Conservation (phyloP, 2,888 invertebrate genomes). For the Clistopyga incitator region DNA sequence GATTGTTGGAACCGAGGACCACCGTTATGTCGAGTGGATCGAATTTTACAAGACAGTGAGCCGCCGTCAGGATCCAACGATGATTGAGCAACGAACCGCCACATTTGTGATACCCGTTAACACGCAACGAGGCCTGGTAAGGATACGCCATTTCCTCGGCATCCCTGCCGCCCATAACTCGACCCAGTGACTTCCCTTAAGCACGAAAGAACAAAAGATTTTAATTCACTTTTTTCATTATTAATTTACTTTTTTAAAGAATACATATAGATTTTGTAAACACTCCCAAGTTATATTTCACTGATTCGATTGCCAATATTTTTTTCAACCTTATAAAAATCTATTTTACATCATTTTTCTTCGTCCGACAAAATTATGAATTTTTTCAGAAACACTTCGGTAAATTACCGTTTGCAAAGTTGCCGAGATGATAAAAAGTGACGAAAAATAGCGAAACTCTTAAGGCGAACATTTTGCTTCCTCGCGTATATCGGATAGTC, state of each 20-base stretch:
- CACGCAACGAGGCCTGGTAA: constrained; percentile 69
- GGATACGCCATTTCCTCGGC: constrained; percentile 67
- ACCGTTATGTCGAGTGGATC: constrained; percentile 38
- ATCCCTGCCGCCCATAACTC: constrained; percentile 67
- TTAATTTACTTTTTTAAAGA: neutral
- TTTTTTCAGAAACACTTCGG: neutral
- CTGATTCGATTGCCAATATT: too few species aligned
- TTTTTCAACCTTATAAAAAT: too few species aligned
- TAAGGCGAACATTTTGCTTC: constrained; percentile 8
- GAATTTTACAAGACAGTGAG: constrained; percentile 67
- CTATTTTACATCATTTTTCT: neutral
- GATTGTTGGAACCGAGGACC: constrained; percentile 68
- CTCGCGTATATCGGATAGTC: constrained; percentile 6
- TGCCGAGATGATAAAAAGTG: constrained; percentile 1
- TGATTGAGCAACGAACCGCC: constrained; percentile 69
- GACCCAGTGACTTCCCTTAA: constrained; percentile 22
- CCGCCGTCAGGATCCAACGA: constrained; percentile 70
- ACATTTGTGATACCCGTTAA: constrained; percentile 67
- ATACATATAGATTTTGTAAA: too few species aligned
- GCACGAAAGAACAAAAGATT: neutral
- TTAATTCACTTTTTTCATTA: neutral
- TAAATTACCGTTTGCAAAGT: constrained; percentile 32
- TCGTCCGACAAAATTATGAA: constrained; percentile 1
- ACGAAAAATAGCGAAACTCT: constrained; percentile 6
- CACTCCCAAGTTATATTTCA: too few species aligned